A percentile compares a stretch with the other conserved stretches of the same genome.
phyloP scores from a whole-genome alignment of 2,888 invertebrate species.

The Chesias legatella region DNA sequence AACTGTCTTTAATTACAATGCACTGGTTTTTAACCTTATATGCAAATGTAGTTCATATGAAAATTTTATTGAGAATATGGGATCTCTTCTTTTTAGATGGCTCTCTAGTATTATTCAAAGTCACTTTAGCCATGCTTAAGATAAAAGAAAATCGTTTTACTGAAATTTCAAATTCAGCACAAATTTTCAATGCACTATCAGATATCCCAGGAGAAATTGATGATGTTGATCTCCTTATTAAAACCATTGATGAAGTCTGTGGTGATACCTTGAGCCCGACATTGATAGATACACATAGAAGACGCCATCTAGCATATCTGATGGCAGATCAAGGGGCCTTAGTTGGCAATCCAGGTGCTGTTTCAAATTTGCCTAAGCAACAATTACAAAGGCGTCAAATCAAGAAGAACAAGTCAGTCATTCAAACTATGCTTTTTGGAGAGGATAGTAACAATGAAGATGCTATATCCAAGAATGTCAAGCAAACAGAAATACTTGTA shows the following conservation, averaged over 20 bases:
- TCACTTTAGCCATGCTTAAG: slow-evolving; percentile 96
- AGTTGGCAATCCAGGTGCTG: slow-evolving; percentile 93
- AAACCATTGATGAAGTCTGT: slow-evolving; percentile 84
- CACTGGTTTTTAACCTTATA: slow-evolving; percentile 99
- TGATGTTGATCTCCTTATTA: slow-evolving; percentile 92
- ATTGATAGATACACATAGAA: slow-evolving; percentile 92
- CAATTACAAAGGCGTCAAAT: slow-evolving; percentile 92
- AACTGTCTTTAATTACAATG: slow-evolving; percentile 95
- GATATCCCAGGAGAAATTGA: slow-evolving; percentile 97
- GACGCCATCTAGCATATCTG: slow-evolving; percentile 95
- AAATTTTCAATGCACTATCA: slow-evolving; percentile 98
- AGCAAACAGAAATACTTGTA: slow-evolving; percentile 98
- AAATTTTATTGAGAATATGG: slow-evolving; percentile 95
- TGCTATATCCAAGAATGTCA: slow-evolving; percentile 96
- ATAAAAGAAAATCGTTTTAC: slow-evolving; percentile 87
- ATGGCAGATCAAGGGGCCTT: slow-evolving; percentile 98
- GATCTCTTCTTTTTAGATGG: slow-evolving; percentile 98
- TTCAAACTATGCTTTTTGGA: slow-evolving; percentile 93
- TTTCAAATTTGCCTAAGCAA: slow-evolving; percentile 96
- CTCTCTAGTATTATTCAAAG: slow-evolving; percentile 95
- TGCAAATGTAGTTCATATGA: slow-evolving; percentile 97
- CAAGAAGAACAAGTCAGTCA: slow-evolving; percentile 93
- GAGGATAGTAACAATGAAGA: slow-evolving; percentile 89
- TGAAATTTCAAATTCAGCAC: slow-evolving; percentile 95
- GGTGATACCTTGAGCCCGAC: slow-evolving; percentile 91